Conservation (phyloP, 2,113 vertebrate species). For the Phylloscopus trochilus region DNA sequence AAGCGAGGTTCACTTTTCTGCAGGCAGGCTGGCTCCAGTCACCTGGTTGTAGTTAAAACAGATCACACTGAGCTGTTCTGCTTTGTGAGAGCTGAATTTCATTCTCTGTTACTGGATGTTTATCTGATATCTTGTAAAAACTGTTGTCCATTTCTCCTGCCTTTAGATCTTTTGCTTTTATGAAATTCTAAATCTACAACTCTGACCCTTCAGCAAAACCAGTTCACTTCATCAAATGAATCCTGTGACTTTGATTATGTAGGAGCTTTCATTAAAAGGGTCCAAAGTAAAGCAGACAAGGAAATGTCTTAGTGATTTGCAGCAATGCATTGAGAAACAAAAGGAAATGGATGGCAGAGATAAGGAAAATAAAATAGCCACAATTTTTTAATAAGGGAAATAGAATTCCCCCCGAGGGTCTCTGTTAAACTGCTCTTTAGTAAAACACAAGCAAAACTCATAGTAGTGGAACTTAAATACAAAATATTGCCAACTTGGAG, state of each 20-base stretch:
- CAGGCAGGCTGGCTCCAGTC: conserved; percentile 22
- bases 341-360: conserved; percentile 59
- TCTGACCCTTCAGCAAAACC: conserved; percentile 54
- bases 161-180: conserved; percentile 61
- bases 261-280: conserved; percentile 43
- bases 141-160: conserved; percentile 51
- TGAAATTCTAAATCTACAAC: conserved; percentile 58
- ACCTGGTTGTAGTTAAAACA: conserved; percentile 65
- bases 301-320: conserved; percentile 57
- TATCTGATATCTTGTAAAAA: conserved; percentile 71
- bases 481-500: neutral
- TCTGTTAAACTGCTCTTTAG: neutral
- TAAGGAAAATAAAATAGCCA: conserved; percentile 60
- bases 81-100: conserved; percentile 48
- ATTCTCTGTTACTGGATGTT: conserved; percentile 43
- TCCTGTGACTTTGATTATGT: conserved; percentile 53
- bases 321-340: conserved; percentile 48
- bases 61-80: conserved; percentile 46
- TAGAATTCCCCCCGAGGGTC: neutral
- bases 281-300: conserved; percentile 61
- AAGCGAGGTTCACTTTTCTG: conserved; percentile 10
- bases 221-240: conserved; percentile 50
- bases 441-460: conserved; percentile 6
- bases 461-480: neutral
- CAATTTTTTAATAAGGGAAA: conserved; percentile 46